phyloP scores from a whole-genome alignment of 2,888 invertebrate species.

The Lacanobia oleracea region DNA sequence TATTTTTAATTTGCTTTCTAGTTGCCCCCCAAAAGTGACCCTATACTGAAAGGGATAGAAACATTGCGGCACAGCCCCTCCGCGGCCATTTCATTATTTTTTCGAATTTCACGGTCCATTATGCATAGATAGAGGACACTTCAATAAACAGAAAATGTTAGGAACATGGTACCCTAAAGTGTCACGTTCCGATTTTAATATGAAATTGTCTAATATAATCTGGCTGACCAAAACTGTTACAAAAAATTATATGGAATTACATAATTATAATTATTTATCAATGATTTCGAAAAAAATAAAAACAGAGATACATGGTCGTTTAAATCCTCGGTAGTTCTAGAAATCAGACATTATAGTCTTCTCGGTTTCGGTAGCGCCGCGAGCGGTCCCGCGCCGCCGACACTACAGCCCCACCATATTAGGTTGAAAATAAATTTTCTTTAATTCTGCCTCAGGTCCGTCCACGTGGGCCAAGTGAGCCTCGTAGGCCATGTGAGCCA shows the following conservation, averaged over 20 bases:
- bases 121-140: too few species aligned
- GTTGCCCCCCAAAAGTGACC: too few species aligned
- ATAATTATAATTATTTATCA: neutral
- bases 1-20: too few species aligned
- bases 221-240: conserved; percentile 9
- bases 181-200: conserved; percentile 7
- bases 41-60: too few species aligned
- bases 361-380: conserved; percentile 82
- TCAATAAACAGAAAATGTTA: too few species aligned
- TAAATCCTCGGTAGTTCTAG: conserved; percentile 69
- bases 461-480: conserved; percentile 2
- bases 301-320: conserved; percentile 73
- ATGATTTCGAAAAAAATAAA: conserved; percentile 3
- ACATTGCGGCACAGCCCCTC: too few species aligned
- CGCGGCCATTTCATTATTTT: too few species aligned
- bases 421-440: conserved; percentile 17
- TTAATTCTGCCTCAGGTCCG: conserved; percentile 71
- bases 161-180: too few species aligned
- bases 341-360: conserved; percentile 78
- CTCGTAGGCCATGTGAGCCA: too few species aligned
- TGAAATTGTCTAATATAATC: neutral
- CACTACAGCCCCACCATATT: conserved; percentile 61
- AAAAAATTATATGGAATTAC: conserved; percentile 31
- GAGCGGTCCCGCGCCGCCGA: conserved; percentile 75
- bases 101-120: too few species aligned